These are phyloP conservation scores for Pyralis farinalis DNA, from an alignment of 2,888 invertebrate genomes.

Conservation along the genomic window DNA sequence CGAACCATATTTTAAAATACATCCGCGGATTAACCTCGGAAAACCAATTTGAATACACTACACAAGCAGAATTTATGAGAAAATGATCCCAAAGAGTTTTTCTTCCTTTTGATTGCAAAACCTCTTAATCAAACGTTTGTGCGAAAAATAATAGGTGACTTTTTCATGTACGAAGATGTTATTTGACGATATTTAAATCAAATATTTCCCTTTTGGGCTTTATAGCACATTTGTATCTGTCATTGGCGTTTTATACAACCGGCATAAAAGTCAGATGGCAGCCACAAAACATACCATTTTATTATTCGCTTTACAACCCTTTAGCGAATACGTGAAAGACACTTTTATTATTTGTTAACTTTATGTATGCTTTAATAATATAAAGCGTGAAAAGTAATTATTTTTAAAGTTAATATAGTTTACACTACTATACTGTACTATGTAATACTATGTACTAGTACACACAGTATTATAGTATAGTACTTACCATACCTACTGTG, in stretches of 20 bases:
- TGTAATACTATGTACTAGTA: too few relatives aligned
- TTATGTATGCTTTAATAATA: constrained; percentile 7
- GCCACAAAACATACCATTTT: constrained; percentile 36
- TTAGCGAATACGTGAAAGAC: constrained; percentile 25
- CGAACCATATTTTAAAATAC: neutral
- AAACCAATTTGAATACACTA: constrained; percentile 2
- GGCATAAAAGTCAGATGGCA: constrained; percentile 41
- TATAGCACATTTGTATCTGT: constrained; percentile 24
- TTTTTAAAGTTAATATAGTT: too few relatives aligned
- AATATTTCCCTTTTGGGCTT: constrained; percentile 8
- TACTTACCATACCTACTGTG: too few relatives aligned
- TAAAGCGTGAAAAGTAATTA: too few relatives aligned
- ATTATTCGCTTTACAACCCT: constrained; percentile 39
- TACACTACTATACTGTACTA: too few relatives aligned
- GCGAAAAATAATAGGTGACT: too few relatives aligned
- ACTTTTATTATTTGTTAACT: constrained; percentile 16
- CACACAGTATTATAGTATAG: too few relatives aligned
- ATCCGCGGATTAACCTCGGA: constrained; percentile 7
- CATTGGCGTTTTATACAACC: constrained; percentile 36
- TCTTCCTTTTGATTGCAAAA: too few relatives aligned
- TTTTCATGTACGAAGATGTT: neutral
- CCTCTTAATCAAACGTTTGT: too few relatives aligned
- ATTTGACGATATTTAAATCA: constrained; percentile 1
- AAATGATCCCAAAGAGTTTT: too few relatives aligned
- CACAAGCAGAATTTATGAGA: too few relatives aligned